These are phyloP conservation scores for Sebastes reedi DNA, from an alignment of 2,797 vertebrate genomes.

Conservation along the genomic window DNA sequence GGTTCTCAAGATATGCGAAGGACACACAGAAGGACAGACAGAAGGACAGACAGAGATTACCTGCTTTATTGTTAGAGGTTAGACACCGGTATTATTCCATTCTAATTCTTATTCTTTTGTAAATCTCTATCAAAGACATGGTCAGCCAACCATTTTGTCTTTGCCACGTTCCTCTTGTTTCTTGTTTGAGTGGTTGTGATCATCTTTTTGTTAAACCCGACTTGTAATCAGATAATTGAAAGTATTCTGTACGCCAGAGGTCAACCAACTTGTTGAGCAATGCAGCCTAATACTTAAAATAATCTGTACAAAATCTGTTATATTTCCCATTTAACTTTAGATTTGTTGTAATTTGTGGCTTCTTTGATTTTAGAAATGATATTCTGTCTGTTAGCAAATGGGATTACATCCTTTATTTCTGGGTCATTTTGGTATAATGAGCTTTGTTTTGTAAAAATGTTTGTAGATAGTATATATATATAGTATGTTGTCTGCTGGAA, in stretches of 20 bases:
- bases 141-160: conserved; percentile 78
- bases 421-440: conserved; percentile 55
- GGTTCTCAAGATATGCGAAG: neutral
- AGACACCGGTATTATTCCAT: too few relatives aligned
- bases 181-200: neutral
- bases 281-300: conserved; percentile 7
- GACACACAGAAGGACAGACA: neutral
- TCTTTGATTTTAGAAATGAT: neutral
- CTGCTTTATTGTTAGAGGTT: neutral
- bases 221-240: conserved; percentile 6
- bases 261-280: conserved; percentile 87
- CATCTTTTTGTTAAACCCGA: conserved; percentile 3
- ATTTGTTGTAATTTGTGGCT: neutral
- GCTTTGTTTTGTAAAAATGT: conserved; percentile 9
- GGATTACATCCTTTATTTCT: neutral
- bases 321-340: neutral
- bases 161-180: neutral
- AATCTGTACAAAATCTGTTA: neutral
- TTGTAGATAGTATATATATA: neutral
- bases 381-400: neutral
- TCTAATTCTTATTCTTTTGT: neutral
- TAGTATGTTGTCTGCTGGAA: conserved; percentile 51
- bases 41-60: neutral
- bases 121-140: conserved; percentile 55
- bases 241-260: conserved; percentile 77